These are phyloP conservation scores for Lobophora halterata DNA, from an alignment of 2,888 invertebrate genomes.

Conservation along the genomic window DNA sequence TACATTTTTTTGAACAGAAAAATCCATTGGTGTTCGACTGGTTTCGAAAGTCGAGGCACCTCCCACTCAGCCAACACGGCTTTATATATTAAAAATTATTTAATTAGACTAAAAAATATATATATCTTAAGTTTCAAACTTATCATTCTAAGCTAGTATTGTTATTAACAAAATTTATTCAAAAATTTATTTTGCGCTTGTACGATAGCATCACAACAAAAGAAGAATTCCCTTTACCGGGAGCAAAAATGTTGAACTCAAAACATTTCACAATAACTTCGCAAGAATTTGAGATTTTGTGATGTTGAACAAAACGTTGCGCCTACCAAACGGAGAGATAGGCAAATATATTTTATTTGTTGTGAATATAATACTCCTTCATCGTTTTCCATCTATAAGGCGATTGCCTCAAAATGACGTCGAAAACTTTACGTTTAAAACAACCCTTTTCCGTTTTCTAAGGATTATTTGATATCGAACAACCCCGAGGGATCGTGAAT, in stretches of 20 bases:
- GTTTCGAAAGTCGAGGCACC: too few species aligned
- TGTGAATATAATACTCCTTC: too few species aligned
- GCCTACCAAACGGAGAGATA: constrained; percentile 23
- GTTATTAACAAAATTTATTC: constrained; percentile 25
- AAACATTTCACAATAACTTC: constrained; percentile 54
- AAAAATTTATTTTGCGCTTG: constrained; percentile 40
- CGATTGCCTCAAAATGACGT: too few species aligned
- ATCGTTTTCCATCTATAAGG: too few species aligned
- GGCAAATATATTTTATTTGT: too few species aligned
- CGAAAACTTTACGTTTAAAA: constrained; percentile 11
- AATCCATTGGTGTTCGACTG: too few species aligned
- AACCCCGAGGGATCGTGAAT: constrained; percentile 14
- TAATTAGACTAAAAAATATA: too few species aligned
- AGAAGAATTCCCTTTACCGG: constrained; percentile 48
- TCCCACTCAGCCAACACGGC: too few species aligned
- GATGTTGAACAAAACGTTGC: constrained; percentile 46
- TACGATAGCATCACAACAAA: constrained; percentile 48
- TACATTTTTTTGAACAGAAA: too few species aligned
- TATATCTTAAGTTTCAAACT: too few species aligned
- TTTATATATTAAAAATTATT: too few species aligned
- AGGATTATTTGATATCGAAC: constrained; percentile 23
- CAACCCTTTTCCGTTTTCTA: constrained; percentile 8
- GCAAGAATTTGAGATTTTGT: constrained; percentile 55
- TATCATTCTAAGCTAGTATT: too few species aligned
- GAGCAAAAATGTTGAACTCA: constrained; percentile 53